Evolutionary conservation across 2,888 invertebrate species (phyloP).

Genomic region (Tachina lurida): DNA sequence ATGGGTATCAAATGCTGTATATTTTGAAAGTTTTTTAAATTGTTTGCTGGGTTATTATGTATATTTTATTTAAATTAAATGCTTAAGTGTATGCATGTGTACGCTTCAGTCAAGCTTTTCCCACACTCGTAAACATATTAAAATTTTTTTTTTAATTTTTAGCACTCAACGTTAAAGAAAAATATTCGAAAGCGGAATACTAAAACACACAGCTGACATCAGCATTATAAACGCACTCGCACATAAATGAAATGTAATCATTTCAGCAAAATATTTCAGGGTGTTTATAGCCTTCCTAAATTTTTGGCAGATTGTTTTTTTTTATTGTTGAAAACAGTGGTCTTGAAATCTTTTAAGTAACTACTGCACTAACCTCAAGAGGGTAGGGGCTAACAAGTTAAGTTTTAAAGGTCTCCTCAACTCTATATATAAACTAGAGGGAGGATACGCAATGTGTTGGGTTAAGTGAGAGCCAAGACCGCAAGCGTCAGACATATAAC

Average conservation of each 20-base stretch:
- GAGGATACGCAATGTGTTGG: no score
- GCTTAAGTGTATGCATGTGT: background rate
- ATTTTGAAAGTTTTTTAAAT: background rate
- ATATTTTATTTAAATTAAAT: background rate
- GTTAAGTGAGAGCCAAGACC: no score
- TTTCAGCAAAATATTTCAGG: background rate
- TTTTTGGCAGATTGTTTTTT: background rate
- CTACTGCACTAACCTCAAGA: no score
- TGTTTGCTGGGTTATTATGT: background rate
- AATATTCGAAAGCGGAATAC: slow-evolving; percentile 55
- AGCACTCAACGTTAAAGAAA: slow-evolving; percentile 38
- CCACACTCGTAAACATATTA: slow-evolving; percentile 9
- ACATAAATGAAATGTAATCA: background rate
- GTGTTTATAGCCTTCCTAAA: background rate
- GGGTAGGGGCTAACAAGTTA: no score
- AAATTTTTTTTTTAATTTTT: background rate
- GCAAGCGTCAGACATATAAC: no score
- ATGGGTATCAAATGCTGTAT: background rate
- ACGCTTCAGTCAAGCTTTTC: background rate
- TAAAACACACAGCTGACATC: slow-evolving; percentile 41
- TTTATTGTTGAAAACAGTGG: background rate
- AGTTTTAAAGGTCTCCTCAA: no score
- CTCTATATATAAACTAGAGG: no score
- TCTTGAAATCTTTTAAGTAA: background rate
- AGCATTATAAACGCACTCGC: background rate